Conservation (phyloP, 1,140 invertebrate genomes). For the Panagrolaimus sp. region DNA sequence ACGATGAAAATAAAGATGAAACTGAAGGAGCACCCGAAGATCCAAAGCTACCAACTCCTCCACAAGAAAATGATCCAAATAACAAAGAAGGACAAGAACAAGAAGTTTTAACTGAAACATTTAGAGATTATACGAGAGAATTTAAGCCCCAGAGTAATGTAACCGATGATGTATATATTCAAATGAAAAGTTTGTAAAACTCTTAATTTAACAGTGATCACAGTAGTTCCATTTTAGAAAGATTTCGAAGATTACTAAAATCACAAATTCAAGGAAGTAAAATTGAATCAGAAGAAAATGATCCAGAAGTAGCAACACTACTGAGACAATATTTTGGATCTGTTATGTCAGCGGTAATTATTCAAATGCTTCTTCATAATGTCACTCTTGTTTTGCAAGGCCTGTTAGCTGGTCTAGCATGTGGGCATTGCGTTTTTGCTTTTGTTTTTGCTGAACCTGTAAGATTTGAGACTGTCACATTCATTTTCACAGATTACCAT, state of each 20-base stretch:
- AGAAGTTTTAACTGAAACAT: neutral
- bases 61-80: neutral
- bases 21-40: slow-evolving; percentile 5
- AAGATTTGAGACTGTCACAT: neutral
- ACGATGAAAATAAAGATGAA: neutral
- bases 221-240: neutral
- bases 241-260: neutral
- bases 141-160: neutral
- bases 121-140: neutral
- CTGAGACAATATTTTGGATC: neutral
- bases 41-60: neutral
- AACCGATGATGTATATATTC: neutral
- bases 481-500: neutral
- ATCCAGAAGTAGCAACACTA: slow-evolving; percentile 4
- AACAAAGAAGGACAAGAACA: neutral
- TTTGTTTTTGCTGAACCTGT: slow-evolving; percentile 9
- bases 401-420: neutral
- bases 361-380: slow-evolving; percentile 6
- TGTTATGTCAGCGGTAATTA: slow-evolving; percentile 6
- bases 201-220: neutral
- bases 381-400: slow-evolving; percentile 1
- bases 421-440: neutral
- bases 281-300: slow-evolving; percentile 1
- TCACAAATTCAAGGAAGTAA: neutral
- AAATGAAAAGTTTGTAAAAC: slow-evolving; percentile 1